These are phyloP conservation scores for Progne subis DNA, from an alignment of 2,113 vertebrate species.

Conservation along the genomic window DNA sequence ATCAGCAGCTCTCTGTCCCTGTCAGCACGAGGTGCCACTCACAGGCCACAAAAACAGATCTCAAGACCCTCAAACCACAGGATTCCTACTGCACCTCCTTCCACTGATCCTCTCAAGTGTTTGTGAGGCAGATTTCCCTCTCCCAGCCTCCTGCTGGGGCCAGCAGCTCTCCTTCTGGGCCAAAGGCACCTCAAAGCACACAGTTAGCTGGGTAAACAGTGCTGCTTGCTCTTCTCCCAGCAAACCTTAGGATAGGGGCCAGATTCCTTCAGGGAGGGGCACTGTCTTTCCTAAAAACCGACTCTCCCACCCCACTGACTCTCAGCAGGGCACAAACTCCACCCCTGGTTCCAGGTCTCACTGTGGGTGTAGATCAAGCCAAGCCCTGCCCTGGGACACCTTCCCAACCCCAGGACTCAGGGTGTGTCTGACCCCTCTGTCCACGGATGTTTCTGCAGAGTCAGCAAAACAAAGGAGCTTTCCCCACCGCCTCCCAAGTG, in stretches of 20 bases:
- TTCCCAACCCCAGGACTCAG: accelerated
- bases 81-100: background rate
- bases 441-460: accelerated
- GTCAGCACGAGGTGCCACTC: accelerated
- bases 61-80: background rate
- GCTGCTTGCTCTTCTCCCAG: accelerated
- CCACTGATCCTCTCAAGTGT: background rate
- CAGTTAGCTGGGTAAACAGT: accelerated
- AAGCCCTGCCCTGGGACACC: background rate
- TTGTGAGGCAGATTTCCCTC: background rate
- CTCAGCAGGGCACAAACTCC: background rate
- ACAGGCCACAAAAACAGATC: background rate
- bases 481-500: background rate
- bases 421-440: background rate
- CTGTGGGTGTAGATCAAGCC: background rate
- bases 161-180: background rate
- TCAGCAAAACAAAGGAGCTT: background rate
- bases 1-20: background rate
- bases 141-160: background rate
- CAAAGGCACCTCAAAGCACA: background rate
- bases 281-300: accelerated
- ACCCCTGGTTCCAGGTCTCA: background rate
- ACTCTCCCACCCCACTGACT: background rate
- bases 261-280: background rate
- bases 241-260: accelerated